Percentiles rank a stretch among this genome's conserved stretches.
Conservation (phyloP, 2,888 invertebrate species). For the Chymomyza fuscimana region DNA sequence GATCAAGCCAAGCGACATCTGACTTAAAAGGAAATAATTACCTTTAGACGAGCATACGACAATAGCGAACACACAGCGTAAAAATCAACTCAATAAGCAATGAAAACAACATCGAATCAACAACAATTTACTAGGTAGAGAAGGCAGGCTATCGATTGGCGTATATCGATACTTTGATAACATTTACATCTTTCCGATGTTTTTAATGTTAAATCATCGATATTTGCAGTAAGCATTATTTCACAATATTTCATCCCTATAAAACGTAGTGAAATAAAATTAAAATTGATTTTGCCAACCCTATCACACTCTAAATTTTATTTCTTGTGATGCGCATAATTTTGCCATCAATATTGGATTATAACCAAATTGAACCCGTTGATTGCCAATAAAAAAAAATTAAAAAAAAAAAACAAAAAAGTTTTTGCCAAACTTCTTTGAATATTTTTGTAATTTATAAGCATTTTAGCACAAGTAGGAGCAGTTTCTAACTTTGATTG, state of each 20-base stretch:
- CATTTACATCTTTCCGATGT: neutral
- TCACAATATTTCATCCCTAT: neutral
- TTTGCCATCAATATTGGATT: too few species aligned
- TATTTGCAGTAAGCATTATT: neutral
- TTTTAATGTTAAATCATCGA: neutral
- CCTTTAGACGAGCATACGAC: neutral
- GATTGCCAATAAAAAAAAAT: too few species aligned
- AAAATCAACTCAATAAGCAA: neutral
- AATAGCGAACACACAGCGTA: neutral
- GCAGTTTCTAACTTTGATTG: too few species aligned
- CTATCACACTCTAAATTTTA: too few species aligned
- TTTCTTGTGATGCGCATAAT: too few species aligned
- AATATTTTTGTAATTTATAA: too few species aligned
- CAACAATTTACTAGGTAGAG: neutral
- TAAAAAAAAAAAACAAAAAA: too few species aligned
- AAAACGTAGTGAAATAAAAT: too few species aligned
- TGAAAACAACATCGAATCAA: neutral
- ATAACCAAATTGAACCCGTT: too few species aligned
- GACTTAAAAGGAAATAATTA: constrained; percentile 3
- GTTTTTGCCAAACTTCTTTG: too few species aligned
- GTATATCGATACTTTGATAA: neutral
- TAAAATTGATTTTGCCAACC: too few species aligned
- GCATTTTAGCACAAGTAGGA: too few species aligned
- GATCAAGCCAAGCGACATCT: neutral
- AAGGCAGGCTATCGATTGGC: neutral